These are phyloP conservation scores for Argentina silus DNA, from an alignment of 2,797 vertebrate genomes.

Conservation along the genomic window DNA sequence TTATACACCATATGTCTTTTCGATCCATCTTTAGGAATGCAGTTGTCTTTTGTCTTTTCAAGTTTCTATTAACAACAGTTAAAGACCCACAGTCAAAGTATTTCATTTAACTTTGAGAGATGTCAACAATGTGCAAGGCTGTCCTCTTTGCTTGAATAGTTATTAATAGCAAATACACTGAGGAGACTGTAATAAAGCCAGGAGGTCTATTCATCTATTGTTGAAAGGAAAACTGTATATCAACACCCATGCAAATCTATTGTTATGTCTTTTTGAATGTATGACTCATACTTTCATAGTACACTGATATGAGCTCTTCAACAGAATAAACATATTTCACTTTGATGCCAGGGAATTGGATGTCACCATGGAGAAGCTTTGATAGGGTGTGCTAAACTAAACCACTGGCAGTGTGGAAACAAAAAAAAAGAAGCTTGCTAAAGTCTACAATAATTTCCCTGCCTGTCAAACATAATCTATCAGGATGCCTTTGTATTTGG, in stretches of 20 bases:
- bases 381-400: slow-evolving; percentile 64
- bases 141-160: neutral
- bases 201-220: neutral
- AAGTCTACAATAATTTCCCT: slow-evolving; percentile 68
- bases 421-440: slow-evolving; percentile 41
- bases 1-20: neutral
- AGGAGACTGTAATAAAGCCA: neutral
- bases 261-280: slow-evolving; percentile 5
- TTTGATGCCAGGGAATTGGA: slow-evolving; percentile 62
- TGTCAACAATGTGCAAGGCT: neutral
- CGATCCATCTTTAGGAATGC: neutral
- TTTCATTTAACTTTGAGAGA: neutral
- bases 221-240: neutral
- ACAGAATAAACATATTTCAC: slow-evolving; percentile 61
- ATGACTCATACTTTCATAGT: slow-evolving; percentile 22
- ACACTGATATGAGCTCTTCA: slow-evolving; percentile 48
- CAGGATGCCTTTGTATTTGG: slow-evolving; percentile 57
- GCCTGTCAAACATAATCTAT: slow-evolving; percentile 54
- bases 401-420: slow-evolving; percentile 49
- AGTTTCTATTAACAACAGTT: neutral
- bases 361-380: slow-evolving; percentile 67
- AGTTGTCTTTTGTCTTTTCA: neutral
- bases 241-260: neutral
- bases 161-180: neutral
- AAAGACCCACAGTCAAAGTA: neutral